A percentile compares a stretch with the other conserved stretches of the same genome.
phyloP scores from a whole-genome alignment of 2,113 vertebrate genomes.

The Oenanthe oenanthe region DNA sequence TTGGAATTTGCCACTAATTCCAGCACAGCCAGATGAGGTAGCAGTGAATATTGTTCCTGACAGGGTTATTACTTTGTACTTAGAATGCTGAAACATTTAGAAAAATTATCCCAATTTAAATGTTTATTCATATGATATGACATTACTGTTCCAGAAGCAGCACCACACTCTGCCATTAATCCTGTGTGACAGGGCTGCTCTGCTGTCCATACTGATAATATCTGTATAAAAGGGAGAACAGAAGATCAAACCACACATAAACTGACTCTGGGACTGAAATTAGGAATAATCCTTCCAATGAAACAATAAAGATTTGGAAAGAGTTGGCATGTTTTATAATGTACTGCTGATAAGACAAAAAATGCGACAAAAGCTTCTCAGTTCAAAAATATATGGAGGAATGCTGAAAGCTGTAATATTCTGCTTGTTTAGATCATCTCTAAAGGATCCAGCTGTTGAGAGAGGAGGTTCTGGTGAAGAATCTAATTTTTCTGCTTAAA shows the following conservation, averaged over 20 bases:
- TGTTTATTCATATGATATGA: background rate
- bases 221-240: background rate
- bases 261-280: background rate
- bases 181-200: background rate
- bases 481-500: background rate
- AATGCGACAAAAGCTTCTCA: background rate
- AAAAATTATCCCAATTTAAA: conserved; percentile 17
- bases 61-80: conserved; percentile 45
- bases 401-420: conserved; percentile 15
- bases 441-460: background rate
- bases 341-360: background rate
- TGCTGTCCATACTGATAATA: background rate
- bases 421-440: background rate
- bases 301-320: background rate
- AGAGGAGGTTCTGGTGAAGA: background rate
- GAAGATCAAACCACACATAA: background rate
- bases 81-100: conserved; percentile 12
- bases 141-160: background rate
- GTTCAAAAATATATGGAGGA: background rate
- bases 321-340: background rate
- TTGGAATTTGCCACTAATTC: background rate
- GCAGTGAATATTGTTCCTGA: conserved; percentile 22
- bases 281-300: background rate
- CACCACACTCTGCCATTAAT: background rate
- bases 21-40: background rate